A percentile compares a stretch with the other conserved stretches of the same genome.
Evolutionary conservation across 1,140 invertebrate species (phyloP).

Genomic region (Tetragonula clypearis): DNA sequence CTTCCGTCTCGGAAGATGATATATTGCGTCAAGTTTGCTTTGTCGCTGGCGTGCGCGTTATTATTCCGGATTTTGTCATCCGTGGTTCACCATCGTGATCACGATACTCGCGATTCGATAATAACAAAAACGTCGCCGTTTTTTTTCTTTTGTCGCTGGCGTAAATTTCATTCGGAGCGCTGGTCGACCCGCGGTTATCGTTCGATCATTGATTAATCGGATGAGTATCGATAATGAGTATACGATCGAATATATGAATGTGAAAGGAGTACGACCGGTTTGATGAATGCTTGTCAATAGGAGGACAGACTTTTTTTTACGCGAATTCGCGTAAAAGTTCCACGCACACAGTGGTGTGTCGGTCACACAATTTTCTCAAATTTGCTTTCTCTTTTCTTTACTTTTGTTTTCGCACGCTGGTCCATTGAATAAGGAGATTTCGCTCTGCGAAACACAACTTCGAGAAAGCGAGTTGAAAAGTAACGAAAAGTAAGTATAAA

Average conservation of each 20-base stretch:
- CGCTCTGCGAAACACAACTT: not conserved
- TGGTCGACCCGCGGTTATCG: too few species aligned
- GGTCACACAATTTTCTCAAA: not conserved
- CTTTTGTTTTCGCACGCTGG: not conserved
- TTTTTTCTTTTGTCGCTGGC: too few species aligned
- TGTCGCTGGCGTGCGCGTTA: slow-evolving; percentile 4
- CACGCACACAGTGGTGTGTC: not conserved
- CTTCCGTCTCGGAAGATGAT: slow-evolving; percentile 11
- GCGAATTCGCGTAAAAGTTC: not conserved
- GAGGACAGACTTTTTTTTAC: too few species aligned
- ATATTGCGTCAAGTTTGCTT: not conserved
- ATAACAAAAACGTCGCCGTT: not conserved
- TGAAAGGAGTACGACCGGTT: not conserved
- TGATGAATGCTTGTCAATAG: not conserved
- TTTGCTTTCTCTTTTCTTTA: not conserved
- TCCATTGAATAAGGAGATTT: not conserved
- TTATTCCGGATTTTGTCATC: not conserved
- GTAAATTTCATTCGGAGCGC: not conserved
- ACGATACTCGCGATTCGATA: not conserved
- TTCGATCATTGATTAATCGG: too few species aligned
- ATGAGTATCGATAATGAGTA: not conserved
- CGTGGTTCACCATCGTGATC: not conserved
- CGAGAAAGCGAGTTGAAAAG: not conserved
- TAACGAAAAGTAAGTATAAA: slow-evolving; percentile 2
- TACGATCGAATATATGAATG: not conserved